Base-by-base conservation (phyloP, 2,113 vertebrate genomes). In the Hemiprocne comata region DNA sequence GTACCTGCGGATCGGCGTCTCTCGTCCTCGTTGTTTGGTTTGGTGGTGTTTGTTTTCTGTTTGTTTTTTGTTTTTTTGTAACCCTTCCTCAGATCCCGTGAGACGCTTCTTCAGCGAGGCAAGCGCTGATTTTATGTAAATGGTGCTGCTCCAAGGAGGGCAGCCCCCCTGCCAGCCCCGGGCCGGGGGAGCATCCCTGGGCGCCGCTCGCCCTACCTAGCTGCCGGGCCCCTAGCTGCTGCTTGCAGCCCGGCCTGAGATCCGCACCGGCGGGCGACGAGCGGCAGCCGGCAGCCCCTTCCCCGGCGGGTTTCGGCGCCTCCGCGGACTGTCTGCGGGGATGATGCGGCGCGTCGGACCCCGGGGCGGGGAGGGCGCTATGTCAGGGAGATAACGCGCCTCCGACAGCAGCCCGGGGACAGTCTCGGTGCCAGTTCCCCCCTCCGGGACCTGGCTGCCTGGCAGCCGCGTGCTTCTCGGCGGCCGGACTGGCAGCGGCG, bases 341-440 rank as follows among this genome's bases (percentile, higher is more conserved):
- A 94, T 90, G 92, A 66, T 94, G 94, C 90, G 89, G 82, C 50
- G 82, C 78, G 78, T 9, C 75, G 92, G 82, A 72, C 12, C 86
- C 69, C 77, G 86, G 64, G 77, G 92, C 89, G 54, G 89, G 73
- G 89, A 65, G 85, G 85, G 77, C 40, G 82, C 67, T 66, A 62
- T 75, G 65, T 86, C 89, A 24, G 89, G 28, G 77, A 94, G 89
- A 83, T 94, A 94, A 94, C 92, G 85, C 89, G 89, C 6, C 81
- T 94, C 82, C n/a, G 77, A 67, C 92, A 31, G 89, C 92, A 91
- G 89, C 94, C 93, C 91, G 75, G 54, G 94, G 82, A 69, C 83
- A 55, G 46, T 87, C 15, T 60, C 87, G 87, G 62, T 84, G 87
- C 73, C 90, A 65, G 55, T 60, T 21, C 51, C 34, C 38, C 17